Evolutionary conservation across 1,140 invertebrate species (phyloP), one percentile per base, ranked within the genome.

Genomic region (Apis cerana): DNA sequence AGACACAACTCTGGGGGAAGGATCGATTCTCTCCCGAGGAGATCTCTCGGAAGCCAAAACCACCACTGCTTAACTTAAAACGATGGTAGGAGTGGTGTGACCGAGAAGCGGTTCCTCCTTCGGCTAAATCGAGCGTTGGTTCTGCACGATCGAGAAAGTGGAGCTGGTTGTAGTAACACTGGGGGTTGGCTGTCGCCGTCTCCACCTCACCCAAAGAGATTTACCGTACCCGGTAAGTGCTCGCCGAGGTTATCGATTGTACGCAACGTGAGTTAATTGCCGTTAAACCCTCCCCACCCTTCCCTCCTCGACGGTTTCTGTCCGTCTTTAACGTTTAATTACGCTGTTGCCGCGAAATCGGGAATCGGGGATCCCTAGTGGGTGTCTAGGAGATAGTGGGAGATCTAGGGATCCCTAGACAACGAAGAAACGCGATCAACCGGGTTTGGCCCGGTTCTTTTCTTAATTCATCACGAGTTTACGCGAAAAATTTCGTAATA

Each of bases 121-220:
- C 33, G 33, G 87, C 75, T 88, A 88, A 89, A 89, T 89, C 85
- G 87, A 89, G 87, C 88, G 87, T 86, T 74, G 76, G 84, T 84
- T 88, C 75, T 74, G 82, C 82, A 85, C 81, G 88, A 89, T 84
- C 78, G 88, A 56, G 87, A 86, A 88, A 82, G 87, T 86, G 80
- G 23, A 19, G 12, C 23, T 68, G 43, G 80, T 52, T 76, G 64
- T 59, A 76, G 74, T 0, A 59, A 48, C 8, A 21, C n/a, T 7
- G 52, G n/a, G 11, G 23, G 19, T 33, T 65, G 43, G 79, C 62
- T 21, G 86, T 84, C 3, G 85, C 75, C 52, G 75, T 82, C 79
- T 70, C 79, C 77, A 68, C 83, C 52, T 77, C 80, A 43, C 70
- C 56, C 83, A 27, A 65, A 50, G 85, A 88, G 86, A 88, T 88